Conservation (phyloP, 1,140 invertebrate species). For the Drosophila parabipectinata region DNA sequence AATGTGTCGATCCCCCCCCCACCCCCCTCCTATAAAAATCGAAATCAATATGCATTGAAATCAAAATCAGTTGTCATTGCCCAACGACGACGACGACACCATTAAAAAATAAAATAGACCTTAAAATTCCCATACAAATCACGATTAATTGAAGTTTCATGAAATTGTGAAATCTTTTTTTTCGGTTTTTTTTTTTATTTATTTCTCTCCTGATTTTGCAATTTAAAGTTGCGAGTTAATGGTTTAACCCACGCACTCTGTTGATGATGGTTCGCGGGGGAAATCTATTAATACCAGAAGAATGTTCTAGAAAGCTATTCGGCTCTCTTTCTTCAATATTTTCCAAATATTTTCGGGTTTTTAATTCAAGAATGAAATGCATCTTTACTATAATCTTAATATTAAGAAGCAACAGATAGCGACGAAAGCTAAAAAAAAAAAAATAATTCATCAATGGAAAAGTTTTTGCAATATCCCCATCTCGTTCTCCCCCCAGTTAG, state of each 20-base stretch:
- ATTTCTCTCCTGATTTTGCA: neutral
- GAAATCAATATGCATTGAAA: conserved; percentile 45
- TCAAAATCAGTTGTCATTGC: conserved; percentile 22
- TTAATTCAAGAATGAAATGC: conserved; percentile 10
- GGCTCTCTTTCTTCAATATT: neutral
- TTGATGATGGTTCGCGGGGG: neutral
- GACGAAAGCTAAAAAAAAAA: conserved; percentile 11
- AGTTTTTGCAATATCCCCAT: conserved; percentile 69
- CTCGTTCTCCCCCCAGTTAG: conserved; percentile 41
- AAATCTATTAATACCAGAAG: conserved; percentile 27
- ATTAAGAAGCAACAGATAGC: conserved; percentile 13
- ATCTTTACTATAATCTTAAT: conserved; percentile 28
- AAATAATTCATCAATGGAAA: conserved; percentile 78
- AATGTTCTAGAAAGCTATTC: conserved; percentile 60
- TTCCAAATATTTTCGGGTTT: neutral
- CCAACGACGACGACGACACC: neutral
- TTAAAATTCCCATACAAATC: conserved; percentile 7
- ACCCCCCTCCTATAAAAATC: conserved; percentile 6
- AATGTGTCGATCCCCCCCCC: conserved; percentile 32
- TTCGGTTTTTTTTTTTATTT: neutral
- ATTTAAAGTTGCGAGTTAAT: conserved; percentile 19
- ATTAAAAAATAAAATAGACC: conserved; percentile 24
- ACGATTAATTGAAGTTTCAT: conserved; percentile 21
- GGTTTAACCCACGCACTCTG: conserved; percentile 1
- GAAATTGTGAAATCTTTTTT: conserved; percentile 37